Evolutionary conservation across 2,797 vertebrate genomes (phyloP), one percentile per base, ranked within the genome.

Genomic region (Halcyon badia): DNA sequence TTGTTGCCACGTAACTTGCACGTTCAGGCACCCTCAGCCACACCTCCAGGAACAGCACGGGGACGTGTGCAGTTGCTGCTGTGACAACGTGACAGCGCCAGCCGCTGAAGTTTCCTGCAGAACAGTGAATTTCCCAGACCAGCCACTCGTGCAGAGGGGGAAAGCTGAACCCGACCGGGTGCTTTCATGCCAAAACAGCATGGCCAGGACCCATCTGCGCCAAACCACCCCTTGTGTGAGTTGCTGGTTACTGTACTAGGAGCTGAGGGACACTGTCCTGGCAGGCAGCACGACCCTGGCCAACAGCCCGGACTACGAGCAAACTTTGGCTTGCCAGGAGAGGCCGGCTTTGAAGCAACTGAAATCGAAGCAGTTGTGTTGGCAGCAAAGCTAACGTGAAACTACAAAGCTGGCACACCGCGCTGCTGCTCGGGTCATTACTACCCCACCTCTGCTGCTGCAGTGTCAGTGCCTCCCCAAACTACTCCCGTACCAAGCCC

Each of bases 21-120:
- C 1, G 9, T 57, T 52, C 46, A 52, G 33, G 31, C 44, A 52
- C 20, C 56, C 82, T 54, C 61, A 39, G 28, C 42, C 31, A 56
- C 11, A 37, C 5, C 37, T 24, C 13, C 24, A 31, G 54, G 4
- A 28, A 26, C 0, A 11, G 39, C 3, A 44, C 1, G 1, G 41
- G 37, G 15, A 4, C 3, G 5, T 0, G 10, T 7, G 57, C 18
- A 41, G 57, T 44, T 64, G 37, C 26, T 35, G 57, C 69, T 80
- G 75, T 62, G 60, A 39, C 66, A 56, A 66, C 2, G 2, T 58
- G 25, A 11, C 51, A 60, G 58, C 42, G 9, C 42, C 35, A 41
- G 49, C 7, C 5, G 3, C 58, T 72, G 46, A 41, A 46, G 61
- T 25, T 56, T 73, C 7, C 61, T 35, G n/a, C 15, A 5, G 70